These are phyloP conservation scores for Rhorus exstirpatorius DNA, from an alignment of 2,888 invertebrate species.

Conservation along the genomic window DNA sequence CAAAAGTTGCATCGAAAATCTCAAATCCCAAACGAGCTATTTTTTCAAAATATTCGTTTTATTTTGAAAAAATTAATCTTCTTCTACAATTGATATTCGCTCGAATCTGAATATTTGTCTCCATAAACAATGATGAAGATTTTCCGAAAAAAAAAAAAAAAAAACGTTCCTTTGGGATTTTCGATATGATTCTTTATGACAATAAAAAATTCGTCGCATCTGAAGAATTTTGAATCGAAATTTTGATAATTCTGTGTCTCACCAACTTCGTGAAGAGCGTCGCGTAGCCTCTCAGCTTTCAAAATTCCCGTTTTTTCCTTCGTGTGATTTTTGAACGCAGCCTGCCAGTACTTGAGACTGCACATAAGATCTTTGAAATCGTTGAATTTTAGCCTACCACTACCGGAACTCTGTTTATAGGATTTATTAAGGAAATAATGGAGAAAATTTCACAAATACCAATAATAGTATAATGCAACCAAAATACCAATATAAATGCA, in stretches of 20 bases:
- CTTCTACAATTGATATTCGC: no score
- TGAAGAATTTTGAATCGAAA: no score
- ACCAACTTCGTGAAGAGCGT: conserved; percentile 94
- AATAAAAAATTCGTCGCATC: no score
- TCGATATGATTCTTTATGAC: not conserved
- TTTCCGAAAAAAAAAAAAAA: not conserved
- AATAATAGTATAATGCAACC: not conserved
- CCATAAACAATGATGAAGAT: not conserved
- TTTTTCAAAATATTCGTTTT: no score
- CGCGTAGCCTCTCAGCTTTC: conserved; percentile 93
- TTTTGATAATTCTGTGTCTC: conserved; percentile 75
- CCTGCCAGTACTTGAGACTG: conserved; percentile 96
- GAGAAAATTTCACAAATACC: conserved; percentile 34
- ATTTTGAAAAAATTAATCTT: no score
- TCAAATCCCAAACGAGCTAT: no score
- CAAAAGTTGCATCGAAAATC: no score
- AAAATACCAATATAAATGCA: no score
- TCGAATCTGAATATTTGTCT: no score
- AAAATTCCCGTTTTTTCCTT: conserved; percentile 96
- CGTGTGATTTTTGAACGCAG: conserved; percentile 95
- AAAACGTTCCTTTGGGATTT: not conserved
- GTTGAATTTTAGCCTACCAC: conserved; percentile 93
- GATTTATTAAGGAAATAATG: conserved; percentile 61
- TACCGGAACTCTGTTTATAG: conserved; percentile 89
- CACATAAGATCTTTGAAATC: conserved; percentile 97